A percentile compares a stretch with the other conserved stretches of the same genome.
Conservation (phyloP, 1,140 invertebrate genomes). For the Drosophila asahinai region DNA sequence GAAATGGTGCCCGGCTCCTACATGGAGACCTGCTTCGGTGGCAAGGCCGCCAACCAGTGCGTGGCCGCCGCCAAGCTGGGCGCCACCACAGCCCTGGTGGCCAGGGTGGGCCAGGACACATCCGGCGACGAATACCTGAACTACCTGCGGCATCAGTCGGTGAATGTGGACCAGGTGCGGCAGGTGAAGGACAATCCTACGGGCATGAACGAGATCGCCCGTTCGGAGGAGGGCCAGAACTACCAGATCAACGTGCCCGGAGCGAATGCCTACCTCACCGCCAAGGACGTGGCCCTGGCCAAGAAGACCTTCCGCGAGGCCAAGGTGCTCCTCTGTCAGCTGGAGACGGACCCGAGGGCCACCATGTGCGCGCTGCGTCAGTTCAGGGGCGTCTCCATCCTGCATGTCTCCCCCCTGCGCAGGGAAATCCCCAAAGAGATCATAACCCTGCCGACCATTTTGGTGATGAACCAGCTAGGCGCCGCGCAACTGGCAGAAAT, state of each 20-base stretch:
- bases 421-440: conserved; percentile 88
- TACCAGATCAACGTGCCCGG: conserved; percentile 96
- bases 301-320: conserved; percentile 32
- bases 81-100: conserved; percentile 91
- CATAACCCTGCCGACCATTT: conserved; percentile 90
- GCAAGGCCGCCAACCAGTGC: conserved; percentile 98
- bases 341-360: conserved; percentile 92
- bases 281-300: conserved; percentile 87
- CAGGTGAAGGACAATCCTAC: conserved; percentile 84
- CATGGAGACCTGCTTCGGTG: conserved; percentile 95
- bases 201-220: conserved; percentile 92
- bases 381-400: conserved; percentile 90
- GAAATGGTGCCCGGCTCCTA: conserved; percentile 94
- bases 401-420: conserved; percentile 94
- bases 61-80: conserved; percentile 94
- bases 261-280: conserved; percentile 90
- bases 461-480: conserved; percentile 96
- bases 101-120: conserved; percentile 94
- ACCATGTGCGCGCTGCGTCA: conserved; percentile 91
- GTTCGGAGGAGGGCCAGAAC: conserved; percentile 93
- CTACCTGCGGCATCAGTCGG: conserved; percentile 88
- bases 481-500: conserved; percentile 90
- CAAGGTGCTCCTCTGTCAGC: conserved; percentile 90
- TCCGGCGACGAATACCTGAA: conserved; percentile 87
- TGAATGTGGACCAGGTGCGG: conserved; percentile 88